These are phyloP conservation scores for Empidonax alnorum DNA, from an alignment of 2,113 vertebrate species.

Conservation along the genomic window DNA sequence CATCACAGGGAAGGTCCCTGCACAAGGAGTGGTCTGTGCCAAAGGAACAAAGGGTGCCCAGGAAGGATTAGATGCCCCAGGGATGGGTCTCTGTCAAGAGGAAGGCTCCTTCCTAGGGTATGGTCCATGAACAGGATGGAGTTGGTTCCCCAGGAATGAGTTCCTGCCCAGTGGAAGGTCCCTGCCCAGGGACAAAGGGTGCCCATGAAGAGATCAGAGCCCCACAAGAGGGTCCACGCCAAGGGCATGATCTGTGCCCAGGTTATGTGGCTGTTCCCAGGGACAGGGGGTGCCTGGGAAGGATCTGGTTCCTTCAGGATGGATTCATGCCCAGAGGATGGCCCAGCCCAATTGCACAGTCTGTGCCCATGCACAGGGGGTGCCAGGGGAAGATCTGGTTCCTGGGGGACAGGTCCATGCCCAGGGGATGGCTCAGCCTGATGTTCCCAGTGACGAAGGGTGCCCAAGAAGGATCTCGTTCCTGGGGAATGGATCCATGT, in stretches of 20 bases:
- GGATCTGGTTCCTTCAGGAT: background rate
- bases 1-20: too few species aligned
- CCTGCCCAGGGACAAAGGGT: background rate
- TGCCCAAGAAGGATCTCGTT: accelerated
- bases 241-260: too few species aligned
- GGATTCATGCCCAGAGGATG: background rate
- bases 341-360: background rate
- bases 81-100: background rate
- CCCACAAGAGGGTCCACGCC: background rate
- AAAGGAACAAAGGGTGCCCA: background rate
- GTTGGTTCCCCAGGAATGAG: background rate
- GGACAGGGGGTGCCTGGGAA: background rate
- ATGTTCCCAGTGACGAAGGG: background rate
- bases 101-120: background rate
- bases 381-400: background rate
- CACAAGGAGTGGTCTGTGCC: accelerated
- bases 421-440: background rate
- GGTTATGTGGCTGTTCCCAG: background rate
- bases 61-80: background rate
- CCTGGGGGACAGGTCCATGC: background rate
- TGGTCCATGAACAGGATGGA: background rate
- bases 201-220: background rate
- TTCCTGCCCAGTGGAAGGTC: background rate
- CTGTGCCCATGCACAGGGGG: background rate
- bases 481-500: background rate